Conservation (phyloP, 2,113 vertebrate genomes). For the Gila orcuttii region DNA sequence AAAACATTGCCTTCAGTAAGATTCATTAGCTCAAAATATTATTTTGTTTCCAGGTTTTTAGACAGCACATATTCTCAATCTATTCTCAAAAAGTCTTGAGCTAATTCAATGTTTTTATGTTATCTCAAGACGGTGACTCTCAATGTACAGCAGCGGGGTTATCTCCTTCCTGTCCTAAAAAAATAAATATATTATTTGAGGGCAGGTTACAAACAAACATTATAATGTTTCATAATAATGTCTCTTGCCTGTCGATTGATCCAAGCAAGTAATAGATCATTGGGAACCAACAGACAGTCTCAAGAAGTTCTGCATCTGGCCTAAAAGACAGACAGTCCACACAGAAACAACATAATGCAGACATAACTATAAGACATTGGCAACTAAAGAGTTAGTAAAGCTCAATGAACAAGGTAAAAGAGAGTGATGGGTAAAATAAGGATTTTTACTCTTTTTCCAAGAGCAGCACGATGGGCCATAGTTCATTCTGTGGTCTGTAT, state of each 20-base stretch:
- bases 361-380: background rate
- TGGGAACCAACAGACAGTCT: constrained; percentile 83
- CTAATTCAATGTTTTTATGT: background rate
- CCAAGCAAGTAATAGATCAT: constrained; percentile 84
- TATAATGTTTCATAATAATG: background rate
- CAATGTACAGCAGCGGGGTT: background rate
- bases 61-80: background rate
- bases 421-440: background rate
- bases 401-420: constrained; percentile 10
- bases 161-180: background rate
- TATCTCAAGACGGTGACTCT: background rate
- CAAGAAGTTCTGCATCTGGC: constrained; percentile 80
- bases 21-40: background rate
- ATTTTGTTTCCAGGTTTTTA: background rate
- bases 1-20: too few relatives aligned
- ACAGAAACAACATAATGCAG: constrained; percentile 38
- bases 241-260: constrained; percentile 81
- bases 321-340: constrained; percentile 58
- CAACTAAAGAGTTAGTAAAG: background rate
- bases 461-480: constrained; percentile 82
- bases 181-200: background rate
- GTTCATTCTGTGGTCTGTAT: constrained; percentile 79
- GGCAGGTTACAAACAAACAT: background rate
- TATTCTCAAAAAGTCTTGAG: background rate
- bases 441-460: constrained; percentile 76